Conservation (phyloP, 2,888 invertebrate genomes). For the Dysmachus trigonus region DNA sequence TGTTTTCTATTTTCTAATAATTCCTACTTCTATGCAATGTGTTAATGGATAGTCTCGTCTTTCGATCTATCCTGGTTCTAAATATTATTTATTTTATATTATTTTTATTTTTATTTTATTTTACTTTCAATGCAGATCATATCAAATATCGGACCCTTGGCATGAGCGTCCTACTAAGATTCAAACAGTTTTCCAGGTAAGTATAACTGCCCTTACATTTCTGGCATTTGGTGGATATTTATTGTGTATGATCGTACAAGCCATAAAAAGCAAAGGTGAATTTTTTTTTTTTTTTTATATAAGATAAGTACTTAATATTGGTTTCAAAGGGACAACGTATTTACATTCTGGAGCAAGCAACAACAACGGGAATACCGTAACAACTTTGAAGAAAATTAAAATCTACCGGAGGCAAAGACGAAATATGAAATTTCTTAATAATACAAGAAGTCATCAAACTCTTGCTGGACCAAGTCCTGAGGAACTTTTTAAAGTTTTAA, state of each 20-base stretch:
- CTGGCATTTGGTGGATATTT: constrained; percentile 86
- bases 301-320: background rate
- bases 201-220: constrained; percentile 81
- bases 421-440: constrained; percentile 24
- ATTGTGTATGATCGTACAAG: constrained; percentile 78
- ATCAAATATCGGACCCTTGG: constrained; percentile 45
- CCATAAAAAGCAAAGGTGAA: constrained; percentile 73
- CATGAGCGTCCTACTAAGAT: constrained; percentile 70
- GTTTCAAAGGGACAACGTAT: constrained; percentile 59
- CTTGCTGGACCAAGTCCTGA: constrained; percentile 60
- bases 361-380: constrained; percentile 53
- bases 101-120: background rate
- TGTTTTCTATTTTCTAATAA: no score
- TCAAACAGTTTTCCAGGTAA: constrained; percentile 79
- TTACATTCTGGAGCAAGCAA: constrained; percentile 59
- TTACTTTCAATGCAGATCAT: constrained; percentile 16
- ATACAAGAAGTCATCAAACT: constrained; percentile 48
- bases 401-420: constrained; percentile 58
- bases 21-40: no score
- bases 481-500: constrained; percentile 62
- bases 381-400: constrained; percentile 60
- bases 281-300: constrained; percentile 48
- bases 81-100: background rate
- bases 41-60: no score
- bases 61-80: no score